Evolutionary conservation across 2,888 invertebrate genomes (phyloP).

Genomic region (Ichneumon xanthorius): DNA sequence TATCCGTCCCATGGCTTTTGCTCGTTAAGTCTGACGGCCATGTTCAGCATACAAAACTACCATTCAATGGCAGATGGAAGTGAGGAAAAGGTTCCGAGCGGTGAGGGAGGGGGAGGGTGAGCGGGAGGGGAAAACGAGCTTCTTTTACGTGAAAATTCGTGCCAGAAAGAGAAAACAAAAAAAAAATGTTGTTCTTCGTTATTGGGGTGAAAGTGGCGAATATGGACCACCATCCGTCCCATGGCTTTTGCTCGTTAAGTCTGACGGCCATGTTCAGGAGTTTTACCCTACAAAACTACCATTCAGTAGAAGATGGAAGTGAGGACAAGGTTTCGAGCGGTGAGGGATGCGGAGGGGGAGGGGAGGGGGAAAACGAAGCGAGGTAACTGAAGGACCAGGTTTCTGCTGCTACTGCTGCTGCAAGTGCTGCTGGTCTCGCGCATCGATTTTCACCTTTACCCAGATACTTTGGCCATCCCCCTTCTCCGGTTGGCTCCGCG

Average conservation of each 20-base stretch:
- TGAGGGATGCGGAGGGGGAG: background rate
- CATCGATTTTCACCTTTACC: conserved; percentile 66
- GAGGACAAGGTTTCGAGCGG: background rate
- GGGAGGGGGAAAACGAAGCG: conserved; percentile 22
- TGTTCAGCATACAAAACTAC: background rate
- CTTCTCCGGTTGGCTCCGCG: conserved; percentile 7
- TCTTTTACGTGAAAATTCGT: too few species aligned
- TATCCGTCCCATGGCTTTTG: too few species aligned
- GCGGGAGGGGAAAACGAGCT: conserved; percentile 2
- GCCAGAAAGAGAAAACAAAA: too few species aligned
- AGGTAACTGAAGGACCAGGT: conserved; percentile 44
- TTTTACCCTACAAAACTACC: background rate
- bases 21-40: too few species aligned
- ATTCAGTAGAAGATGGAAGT: background rate
- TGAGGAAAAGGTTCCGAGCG: background rate
- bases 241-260: too few species aligned
- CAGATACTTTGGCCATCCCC: conserved; percentile 61
- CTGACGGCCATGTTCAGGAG: too few species aligned
- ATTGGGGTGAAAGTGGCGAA: too few species aligned
- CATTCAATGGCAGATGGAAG: background rate
- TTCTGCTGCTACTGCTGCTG: conserved; percentile 30
- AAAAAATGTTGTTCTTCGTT: too few species aligned
- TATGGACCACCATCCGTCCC: too few species aligned
- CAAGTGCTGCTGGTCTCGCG: conserved; percentile 37
- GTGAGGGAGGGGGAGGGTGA: background rate